phyloP scores from a whole-genome alignment of 2,888 invertebrate species.

The Sipunculus nudus region DNA sequence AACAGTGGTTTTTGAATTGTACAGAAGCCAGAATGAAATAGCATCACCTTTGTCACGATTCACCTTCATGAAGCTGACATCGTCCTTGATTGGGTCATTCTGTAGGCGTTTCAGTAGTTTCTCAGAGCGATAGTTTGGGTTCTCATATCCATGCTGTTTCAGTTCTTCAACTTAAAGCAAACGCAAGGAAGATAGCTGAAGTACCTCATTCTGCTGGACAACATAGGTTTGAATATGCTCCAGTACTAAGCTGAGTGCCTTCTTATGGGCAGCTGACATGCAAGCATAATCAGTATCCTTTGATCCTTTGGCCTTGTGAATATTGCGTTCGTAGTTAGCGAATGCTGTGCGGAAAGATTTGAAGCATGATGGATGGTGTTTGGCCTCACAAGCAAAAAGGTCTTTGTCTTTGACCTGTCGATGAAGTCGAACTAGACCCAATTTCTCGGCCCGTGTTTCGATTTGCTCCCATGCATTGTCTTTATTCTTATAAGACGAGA shows the following conservation, averaged over 20 bases:
- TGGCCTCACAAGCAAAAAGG: not conserved
- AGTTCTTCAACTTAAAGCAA: not conserved
- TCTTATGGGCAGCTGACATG: conserved; percentile 1
- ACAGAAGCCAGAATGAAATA: no score
- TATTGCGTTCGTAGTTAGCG: not conserved
- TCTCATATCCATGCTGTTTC: not conserved
- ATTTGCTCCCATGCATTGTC: conserved; percentile 1
- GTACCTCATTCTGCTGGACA: conserved; percentile 1
- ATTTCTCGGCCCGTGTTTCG: not conserved
- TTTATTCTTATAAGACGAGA: not conserved
- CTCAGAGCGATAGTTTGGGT: not conserved
- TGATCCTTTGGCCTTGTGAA: not conserved
- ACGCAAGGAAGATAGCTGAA: not conserved
- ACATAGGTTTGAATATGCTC: not conserved
- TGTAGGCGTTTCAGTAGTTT: not conserved
- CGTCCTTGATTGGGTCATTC: not conserved
- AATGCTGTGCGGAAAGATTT: not conserved
- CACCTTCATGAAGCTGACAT: not conserved
- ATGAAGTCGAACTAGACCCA: not conserved
- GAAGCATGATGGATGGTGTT: conserved; percentile 3
- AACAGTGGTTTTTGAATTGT: no score
- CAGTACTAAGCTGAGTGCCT: not conserved
- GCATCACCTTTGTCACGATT: not conserved
- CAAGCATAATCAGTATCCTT: not conserved
- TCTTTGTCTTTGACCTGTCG: not conserved